A percentile compares a stretch with the other conserved stretches of the same genome.
phyloP scores from a whole-genome alignment of 2,113 vertebrate species.

The Syngnathus floridae region DNA sequence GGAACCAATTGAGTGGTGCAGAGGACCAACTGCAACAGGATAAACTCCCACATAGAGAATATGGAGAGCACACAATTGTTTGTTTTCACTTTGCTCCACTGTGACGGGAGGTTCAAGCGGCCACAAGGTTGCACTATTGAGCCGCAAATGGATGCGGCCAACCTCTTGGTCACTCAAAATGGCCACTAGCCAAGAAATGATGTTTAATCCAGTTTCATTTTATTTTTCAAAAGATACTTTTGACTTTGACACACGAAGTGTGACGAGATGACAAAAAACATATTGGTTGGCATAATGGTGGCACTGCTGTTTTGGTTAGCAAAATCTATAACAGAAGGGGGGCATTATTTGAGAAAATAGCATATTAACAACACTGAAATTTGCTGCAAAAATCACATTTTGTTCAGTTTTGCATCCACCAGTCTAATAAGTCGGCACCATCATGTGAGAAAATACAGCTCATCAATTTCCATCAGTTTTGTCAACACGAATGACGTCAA shows the following conservation, averaged over 20 bases:
- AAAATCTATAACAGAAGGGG: too few species aligned
- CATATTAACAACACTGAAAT: too few species aligned
- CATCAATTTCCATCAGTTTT: neutral
- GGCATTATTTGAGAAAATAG: too few species aligned
- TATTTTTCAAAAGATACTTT: too few species aligned
- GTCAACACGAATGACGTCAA: neutral
- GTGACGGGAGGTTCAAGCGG: neutral
- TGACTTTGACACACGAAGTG: too few species aligned
- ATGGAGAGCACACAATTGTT: neutral
- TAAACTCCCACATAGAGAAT: neutral
- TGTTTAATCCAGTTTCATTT: neutral
- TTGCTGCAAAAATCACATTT: too few species aligned
- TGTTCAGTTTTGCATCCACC: too few species aligned
- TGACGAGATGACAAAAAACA: too few species aligned
- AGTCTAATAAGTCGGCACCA: neutral
- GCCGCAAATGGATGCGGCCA: slow-evolving; percentile 26
- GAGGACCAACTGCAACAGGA: neutral
- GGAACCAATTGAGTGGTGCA: neutral
- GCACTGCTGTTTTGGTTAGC: neutral
- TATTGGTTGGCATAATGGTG: too few species aligned
- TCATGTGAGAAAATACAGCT: neutral
- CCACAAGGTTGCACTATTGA: slow-evolving; percentile 65
- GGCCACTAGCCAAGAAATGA: too few species aligned
- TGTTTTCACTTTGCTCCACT: neutral
- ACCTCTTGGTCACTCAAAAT: slow-evolving; percentile 38